Evolutionary conservation across 2,888 invertebrate genomes (phyloP).

Genomic region (Leucoptera coffeella): DNA sequence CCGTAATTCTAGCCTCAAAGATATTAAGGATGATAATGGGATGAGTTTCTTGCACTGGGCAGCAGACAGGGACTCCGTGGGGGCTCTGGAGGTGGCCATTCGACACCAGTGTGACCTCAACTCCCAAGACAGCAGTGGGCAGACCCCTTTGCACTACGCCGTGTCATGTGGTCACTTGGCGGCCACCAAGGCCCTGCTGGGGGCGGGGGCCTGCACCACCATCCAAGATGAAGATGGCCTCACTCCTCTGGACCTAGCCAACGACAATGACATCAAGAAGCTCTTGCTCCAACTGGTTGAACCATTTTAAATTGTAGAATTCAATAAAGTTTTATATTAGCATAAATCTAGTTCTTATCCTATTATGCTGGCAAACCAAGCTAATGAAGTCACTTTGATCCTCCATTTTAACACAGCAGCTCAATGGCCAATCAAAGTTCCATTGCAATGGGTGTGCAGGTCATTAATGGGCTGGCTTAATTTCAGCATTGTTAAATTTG

Average conservation of each 20-base stretch:
- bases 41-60: conserved; percentile 87
- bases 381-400: too few species aligned
- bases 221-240: conserved; percentile 64
- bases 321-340: too few species aligned
- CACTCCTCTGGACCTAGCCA: conserved; percentile 59
- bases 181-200: conserved; percentile 61
- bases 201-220: conserved; percentile 58
- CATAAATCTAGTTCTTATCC: too few species aligned
- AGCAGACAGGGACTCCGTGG: conserved; percentile 70
- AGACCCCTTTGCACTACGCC: conserved; percentile 82
- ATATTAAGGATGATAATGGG: conserved; percentile 63
- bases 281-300: too few species aligned
- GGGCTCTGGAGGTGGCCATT: conserved; percentile 48
- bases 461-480: too few species aligned
- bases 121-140: conserved; percentile 64
- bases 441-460: too few species aligned
- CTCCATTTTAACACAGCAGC: too few species aligned
- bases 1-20: conserved; percentile 28
- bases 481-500: too few species aligned
- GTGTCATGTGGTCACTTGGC: conserved; percentile 75
- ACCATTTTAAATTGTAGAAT: too few species aligned
- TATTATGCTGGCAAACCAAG: too few species aligned
- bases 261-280: conserved; percentile 31
- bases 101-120: conserved; percentile 59
- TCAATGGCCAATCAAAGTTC: too few species aligned